phyloP scores from a whole-genome alignment of 1,140 invertebrate genomes.

The Chrysopa pallens region DNA sequence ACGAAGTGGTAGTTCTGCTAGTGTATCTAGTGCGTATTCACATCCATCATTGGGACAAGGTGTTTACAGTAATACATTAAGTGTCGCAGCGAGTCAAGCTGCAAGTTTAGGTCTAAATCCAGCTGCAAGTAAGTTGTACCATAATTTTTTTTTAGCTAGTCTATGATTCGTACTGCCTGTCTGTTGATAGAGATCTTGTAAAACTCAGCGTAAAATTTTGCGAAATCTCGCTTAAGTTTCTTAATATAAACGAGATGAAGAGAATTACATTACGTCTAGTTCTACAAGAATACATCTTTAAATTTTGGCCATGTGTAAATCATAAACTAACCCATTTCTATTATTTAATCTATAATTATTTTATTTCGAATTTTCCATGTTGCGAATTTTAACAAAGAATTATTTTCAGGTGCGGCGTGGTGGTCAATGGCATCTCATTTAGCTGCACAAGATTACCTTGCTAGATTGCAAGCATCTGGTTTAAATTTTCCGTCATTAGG shows the following conservation, averaged over 20 bases:
- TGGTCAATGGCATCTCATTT: slow-evolving; percentile 75
- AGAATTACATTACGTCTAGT: too few species aligned
- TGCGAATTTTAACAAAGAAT: neutral
- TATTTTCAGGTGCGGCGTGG: slow-evolving; percentile 54
- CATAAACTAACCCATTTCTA: too few species aligned
- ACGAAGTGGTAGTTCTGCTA: slow-evolving; percentile 23
- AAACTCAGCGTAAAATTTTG: too few species aligned
- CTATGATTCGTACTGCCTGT: too few species aligned
- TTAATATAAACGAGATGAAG: too few species aligned
- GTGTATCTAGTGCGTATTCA: slow-evolving; percentile 24
- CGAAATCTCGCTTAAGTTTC: too few species aligned
- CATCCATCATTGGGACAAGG: slow-evolving; percentile 22
- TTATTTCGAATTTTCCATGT: too few species aligned
- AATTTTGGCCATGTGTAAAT: too few species aligned
- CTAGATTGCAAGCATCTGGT: slow-evolving; percentile 56
- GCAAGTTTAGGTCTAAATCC: slow-evolving; percentile 50
- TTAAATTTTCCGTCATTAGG: slow-evolving; percentile 35
- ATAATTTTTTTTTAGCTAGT: too few species aligned
- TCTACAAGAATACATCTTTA: too few species aligned
- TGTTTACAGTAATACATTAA: slow-evolving; percentile 52
- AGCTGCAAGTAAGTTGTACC: slow-evolving; percentile 34
- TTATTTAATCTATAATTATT: too few species aligned
- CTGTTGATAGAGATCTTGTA: too few species aligned
- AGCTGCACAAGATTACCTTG: slow-evolving; percentile 68
- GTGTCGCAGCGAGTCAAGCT: slow-evolving; percentile 62